Percentiles rank a stretch among this genome's conserved stretches.
Evolutionary conservation across 2,113 vertebrate species (phyloP).

Genomic region (Strix uralensis): DNA sequence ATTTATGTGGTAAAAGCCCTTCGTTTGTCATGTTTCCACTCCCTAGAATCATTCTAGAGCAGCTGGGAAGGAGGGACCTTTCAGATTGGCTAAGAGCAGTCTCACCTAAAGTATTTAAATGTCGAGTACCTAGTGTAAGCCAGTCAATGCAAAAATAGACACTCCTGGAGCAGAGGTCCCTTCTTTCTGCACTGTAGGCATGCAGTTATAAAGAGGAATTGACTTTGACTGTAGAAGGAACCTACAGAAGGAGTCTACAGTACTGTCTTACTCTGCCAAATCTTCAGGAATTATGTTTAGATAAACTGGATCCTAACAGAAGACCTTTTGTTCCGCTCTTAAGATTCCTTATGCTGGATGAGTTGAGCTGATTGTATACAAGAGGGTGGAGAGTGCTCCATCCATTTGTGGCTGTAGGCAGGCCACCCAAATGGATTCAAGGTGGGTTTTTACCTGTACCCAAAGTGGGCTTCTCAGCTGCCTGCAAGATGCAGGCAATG

Average conservation of each 20-base stretch:
- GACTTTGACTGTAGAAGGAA: background rate
- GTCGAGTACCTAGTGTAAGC: background rate
- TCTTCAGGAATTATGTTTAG: background rate
- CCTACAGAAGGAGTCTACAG: background rate
- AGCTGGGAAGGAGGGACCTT: background rate
- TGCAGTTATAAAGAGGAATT: background rate
- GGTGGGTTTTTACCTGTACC: background rate
- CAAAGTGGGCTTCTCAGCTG: background rate
- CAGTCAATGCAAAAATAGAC: background rate
- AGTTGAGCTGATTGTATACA: background rate
- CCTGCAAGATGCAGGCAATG: background rate
- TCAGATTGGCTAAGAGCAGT: background rate
- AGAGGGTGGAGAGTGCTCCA: background rate
- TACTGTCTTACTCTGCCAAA: background rate
- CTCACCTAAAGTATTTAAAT: background rate
- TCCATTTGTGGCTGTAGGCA: background rate
- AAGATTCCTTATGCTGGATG: background rate
- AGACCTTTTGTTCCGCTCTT: background rate
- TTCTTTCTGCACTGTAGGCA: background rate
- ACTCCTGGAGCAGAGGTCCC: background rate
- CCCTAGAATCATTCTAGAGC: background rate
- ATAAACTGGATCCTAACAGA: background rate
- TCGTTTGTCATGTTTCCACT: background rate
- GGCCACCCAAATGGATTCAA: background rate
- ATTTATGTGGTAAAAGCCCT: background rate